These are phyloP conservation scores for Steromphala cineraria DNA, from an alignment of 2,888 invertebrate genomes.

Conservation along the genomic window DNA sequence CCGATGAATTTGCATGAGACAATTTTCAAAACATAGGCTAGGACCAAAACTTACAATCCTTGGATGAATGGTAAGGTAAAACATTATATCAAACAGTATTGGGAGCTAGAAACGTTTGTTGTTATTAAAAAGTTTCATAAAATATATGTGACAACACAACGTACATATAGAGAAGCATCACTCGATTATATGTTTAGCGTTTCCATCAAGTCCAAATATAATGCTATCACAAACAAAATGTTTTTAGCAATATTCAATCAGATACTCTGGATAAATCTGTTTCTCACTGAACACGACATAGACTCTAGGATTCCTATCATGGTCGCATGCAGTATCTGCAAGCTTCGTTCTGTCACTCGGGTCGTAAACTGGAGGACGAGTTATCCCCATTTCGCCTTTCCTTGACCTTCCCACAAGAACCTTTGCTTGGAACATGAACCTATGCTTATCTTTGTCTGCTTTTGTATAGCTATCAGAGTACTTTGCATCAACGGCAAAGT, in stretches of 20 bases:
- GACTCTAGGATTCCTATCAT: slow-evolving; percentile 51
- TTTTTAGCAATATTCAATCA: slow-evolving; percentile 51
- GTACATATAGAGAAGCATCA: too few relatives aligned
- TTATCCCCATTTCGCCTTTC: slow-evolving; percentile 47
- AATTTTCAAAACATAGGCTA: too few relatives aligned
- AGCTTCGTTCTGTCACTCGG: slow-evolving; percentile 37
- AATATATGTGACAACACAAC: too few relatives aligned
- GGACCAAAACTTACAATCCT: too few relatives aligned
- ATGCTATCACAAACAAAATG: too few relatives aligned
- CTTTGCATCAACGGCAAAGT: slow-evolving; percentile 57
- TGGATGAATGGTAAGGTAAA: too few relatives aligned
- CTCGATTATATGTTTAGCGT: too few relatives aligned
- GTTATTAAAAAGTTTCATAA: too few relatives aligned
- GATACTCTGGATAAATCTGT: slow-evolving; percentile 68
- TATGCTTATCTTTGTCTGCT: slow-evolving; percentile 40
- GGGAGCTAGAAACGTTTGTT: too few relatives aligned
- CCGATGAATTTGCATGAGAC: too few relatives aligned
- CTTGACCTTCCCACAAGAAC: slow-evolving; percentile 61
- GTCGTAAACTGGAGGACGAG: slow-evolving; percentile 57
- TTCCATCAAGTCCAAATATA: too few relatives aligned
- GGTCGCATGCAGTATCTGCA: slow-evolving; percentile 64
- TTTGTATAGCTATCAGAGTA: slow-evolving; percentile 52
- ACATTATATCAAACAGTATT: too few relatives aligned
- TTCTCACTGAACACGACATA: slow-evolving; percentile 64
- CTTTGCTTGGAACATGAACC: slow-evolving; percentile 60